Conservation (phyloP, 2,888 invertebrate genomes). For the Synanthedon tipuliformis region DNA sequence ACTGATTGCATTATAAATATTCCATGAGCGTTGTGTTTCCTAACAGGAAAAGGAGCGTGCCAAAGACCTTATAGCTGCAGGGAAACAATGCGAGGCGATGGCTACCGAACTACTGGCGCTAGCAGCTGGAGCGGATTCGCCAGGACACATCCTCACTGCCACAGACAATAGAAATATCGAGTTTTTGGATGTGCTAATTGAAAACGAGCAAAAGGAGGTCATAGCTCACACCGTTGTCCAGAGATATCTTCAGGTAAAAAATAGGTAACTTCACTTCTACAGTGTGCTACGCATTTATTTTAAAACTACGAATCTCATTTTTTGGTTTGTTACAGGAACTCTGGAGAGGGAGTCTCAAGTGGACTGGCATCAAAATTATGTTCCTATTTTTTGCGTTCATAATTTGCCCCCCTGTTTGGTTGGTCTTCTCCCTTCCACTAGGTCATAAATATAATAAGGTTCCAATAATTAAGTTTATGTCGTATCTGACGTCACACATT, state of each 20-base stretch:
- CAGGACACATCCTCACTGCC: constrained; percentile 93
- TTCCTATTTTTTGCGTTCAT: constrained; percentile 93
- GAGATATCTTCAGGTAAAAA: constrained; percentile 91
- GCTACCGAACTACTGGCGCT: constrained; percentile 95
- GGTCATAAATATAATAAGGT: constrained; percentile 97
- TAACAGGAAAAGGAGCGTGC: constrained; percentile 95
- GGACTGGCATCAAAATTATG: constrained; percentile 96
- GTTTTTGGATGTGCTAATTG: constrained; percentile 95
- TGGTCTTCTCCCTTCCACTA: constrained; percentile 93
- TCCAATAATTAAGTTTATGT: constrained; percentile 99
- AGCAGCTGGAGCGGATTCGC: constrained; percentile 94
- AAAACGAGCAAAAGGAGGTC: constrained; percentile 98
- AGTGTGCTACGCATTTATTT: neutral
- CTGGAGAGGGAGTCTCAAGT: constrained; percentile 96
- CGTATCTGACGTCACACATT: constrained; percentile 97
- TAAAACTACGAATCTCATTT: too few species aligned
- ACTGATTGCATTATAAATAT: constrained; percentile 13
- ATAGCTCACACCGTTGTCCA: constrained; percentile 98
- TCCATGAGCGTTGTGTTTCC: constrained; percentile 16
- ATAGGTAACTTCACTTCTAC: constrained; percentile 60
- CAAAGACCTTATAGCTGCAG: constrained; percentile 94
- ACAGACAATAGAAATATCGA: constrained; percentile 94
- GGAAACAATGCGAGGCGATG: constrained; percentile 97
- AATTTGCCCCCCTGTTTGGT: constrained; percentile 95
- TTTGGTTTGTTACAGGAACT: constrained; percentile 78